These are phyloP conservation scores for Acomys russatus DNA, from an alignment of 2,797 vertebrate species.

Conservation along the genomic window DNA sequence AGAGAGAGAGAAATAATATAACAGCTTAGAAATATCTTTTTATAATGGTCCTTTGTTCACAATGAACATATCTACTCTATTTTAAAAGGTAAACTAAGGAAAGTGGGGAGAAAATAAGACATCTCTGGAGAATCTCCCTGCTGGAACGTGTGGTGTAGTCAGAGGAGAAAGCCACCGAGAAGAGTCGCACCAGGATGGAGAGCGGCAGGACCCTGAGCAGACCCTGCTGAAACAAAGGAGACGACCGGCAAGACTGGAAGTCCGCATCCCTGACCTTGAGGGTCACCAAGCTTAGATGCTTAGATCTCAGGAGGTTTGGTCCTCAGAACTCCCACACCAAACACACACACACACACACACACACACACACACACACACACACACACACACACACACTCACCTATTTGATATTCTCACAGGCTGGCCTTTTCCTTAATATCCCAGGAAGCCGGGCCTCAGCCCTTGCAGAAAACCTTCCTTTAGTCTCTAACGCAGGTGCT, in stretches of 20 bases:
- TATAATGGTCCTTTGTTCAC: background rate
- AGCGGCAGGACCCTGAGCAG: conserved; percentile 25
- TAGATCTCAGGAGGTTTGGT: background rate
- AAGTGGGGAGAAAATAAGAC: background rate
- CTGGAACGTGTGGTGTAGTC: background rate
- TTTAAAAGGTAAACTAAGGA: conserved; percentile 42
- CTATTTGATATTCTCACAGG: background rate
- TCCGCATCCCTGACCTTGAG: background rate
- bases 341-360: background rate
- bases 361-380: background rate
- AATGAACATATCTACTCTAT: background rate
- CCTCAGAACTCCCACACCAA: background rate
- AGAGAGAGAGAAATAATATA: background rate
- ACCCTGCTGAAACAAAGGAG: background rate
- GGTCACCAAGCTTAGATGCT: background rate
- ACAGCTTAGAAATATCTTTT: background rate
- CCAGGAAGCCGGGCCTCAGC: background rate
- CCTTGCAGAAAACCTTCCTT: background rate
- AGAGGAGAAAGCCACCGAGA: background rate
- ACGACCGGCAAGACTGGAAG: background rate
- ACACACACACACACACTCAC: background rate
- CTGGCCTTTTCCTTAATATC: background rate
- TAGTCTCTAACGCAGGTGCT: background rate
- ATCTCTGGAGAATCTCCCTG: conserved; percentile 19
- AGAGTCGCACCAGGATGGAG: background rate